Base-by-base conservation (phyloP, 2,797 vertebrate species). In the Siniperca scherzeri region DNA sequence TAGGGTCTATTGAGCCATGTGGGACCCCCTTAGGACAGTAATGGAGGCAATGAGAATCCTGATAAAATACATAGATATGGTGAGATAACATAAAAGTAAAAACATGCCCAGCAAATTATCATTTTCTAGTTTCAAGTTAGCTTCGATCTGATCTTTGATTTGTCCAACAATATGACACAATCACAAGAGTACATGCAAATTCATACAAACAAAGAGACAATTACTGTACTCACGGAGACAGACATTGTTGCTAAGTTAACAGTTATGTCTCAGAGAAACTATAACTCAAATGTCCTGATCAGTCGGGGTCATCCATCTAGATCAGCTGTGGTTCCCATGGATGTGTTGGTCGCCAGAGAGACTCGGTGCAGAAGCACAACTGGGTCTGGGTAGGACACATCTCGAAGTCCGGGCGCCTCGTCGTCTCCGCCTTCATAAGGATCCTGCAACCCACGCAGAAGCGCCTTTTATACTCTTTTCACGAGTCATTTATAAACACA, bases 211-310 rank as follows among this genome's bases (percentile, higher is more conserved):
- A 82, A 82, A 62, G 13, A 78, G 25, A 38, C 5, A 64, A 70
- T 36, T 19, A 27, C 13, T 74, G 61, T 91, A 96, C 96, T 97
- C 86, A 97, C 96, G 27, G 96, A 97, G 74, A 97, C 95, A 61
- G 96, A 96, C 96, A 97, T 97, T 17, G 75, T 91, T 84, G 85
- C 69, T 6, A 62, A 27, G 38, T 60, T 67, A 36, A 66, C 57
- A 60, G 84, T 66, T 80, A 25, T 33, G 76, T 87, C 83, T 91
- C 77, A 42, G 77, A 83, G 80, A 86, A 90, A 81, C 71, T 87
- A 50, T 38, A 78, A 75, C 52, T 73, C 72, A 38, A 60, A 57
- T 5, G 71, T 88, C 69, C 52, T 42, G 83, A 25, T 81, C 74
- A 77, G 76, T 87, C 81, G 40, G 86, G 90, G n/a, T 92, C 88